A percentile compares a stretch with the other conserved stretches of the same genome.
Conservation (phyloP, 1,140 invertebrate genomes). For the Drosophila sucinea region DNA sequence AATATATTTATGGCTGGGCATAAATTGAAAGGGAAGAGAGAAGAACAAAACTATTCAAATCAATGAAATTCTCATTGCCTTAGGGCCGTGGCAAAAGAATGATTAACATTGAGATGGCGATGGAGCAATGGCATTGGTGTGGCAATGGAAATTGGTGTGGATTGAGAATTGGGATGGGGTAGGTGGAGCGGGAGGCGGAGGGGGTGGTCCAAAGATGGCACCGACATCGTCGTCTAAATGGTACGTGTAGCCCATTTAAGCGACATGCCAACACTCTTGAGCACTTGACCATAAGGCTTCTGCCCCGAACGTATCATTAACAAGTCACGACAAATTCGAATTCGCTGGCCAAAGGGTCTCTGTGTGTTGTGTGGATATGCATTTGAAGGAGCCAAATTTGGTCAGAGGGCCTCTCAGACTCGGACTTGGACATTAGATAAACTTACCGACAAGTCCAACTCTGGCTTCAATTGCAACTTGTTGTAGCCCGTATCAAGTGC, state of each 20-base stretch:
- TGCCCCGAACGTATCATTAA: constrained; percentile 67
- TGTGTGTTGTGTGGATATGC: constrained; percentile 22
- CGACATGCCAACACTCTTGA: constrained; percentile 80
- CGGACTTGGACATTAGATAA: constrained; percentile 74
- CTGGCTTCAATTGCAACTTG: constrained; percentile 18
- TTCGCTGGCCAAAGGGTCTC: constrained; percentile 26
- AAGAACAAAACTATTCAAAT: constrained; percentile 67
- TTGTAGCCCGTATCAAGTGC: constrained; percentile 54
- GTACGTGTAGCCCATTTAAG: constrained; percentile 67
- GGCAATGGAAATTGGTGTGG: not conserved
- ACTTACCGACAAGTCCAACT: constrained; percentile 44
- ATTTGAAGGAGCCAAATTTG: constrained; percentile 75
- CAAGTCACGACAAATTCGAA: constrained; percentile 79
- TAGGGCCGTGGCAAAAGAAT: constrained; percentile 55
- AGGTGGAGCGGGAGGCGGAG: constrained; percentile 14
- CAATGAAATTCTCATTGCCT: constrained; percentile 77
- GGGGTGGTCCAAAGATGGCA: constrained; percentile 67
- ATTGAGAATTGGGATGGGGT: not conserved
- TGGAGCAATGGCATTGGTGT: not conserved
- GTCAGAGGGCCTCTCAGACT: constrained; percentile 38
- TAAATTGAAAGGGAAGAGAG: constrained; percentile 66
- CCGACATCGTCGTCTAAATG: constrained; percentile 32
- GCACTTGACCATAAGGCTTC: constrained; percentile 45
- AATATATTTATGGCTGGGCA: constrained; percentile 47
- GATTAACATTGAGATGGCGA: constrained; percentile 61